phyloP scores from a whole-genome alignment of 2,888 invertebrate species.

The Dolomedes plantarius region DNA sequence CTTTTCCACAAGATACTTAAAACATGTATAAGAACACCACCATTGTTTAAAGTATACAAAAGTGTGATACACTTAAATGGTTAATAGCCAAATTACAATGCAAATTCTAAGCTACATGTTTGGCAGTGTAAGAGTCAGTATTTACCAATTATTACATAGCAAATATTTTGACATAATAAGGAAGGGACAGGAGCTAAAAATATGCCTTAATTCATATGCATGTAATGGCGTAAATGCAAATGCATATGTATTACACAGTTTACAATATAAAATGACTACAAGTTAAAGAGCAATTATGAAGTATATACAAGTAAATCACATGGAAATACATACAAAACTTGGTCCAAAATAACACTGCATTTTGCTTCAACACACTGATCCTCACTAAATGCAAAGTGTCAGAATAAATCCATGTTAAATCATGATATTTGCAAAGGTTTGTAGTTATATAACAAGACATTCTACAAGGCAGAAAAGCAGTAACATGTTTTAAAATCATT shows the following conservation, averaged over 20 bases:
- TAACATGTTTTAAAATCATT: not conserved
- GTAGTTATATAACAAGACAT: not conserved
- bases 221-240: not conserved
- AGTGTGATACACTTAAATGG: not conserved
- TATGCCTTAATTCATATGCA: not conserved
- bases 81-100: not conserved
- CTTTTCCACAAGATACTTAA: too few species aligned
- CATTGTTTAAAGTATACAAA: not conserved
- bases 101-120: not conserved
- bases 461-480: conserved; percentile 10
- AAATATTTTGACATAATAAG: not conserved
- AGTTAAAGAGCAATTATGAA: not conserved
- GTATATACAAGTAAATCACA: not conserved
- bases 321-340: conserved; percentile 4
- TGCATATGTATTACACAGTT: not conserved
- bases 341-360: not conserved
- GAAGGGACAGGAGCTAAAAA: not conserved
- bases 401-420: not conserved
- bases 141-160: not conserved
- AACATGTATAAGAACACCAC: too few species aligned
- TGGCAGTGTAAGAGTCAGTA: conserved; percentile 7
- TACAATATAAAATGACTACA: not conserved
- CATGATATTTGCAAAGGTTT: not conserved
- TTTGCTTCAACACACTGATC: not conserved
- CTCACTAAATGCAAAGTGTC: not conserved